Conservation (phyloP, 2,113 vertebrate species). For the Odocoileus virginianus region DNA sequence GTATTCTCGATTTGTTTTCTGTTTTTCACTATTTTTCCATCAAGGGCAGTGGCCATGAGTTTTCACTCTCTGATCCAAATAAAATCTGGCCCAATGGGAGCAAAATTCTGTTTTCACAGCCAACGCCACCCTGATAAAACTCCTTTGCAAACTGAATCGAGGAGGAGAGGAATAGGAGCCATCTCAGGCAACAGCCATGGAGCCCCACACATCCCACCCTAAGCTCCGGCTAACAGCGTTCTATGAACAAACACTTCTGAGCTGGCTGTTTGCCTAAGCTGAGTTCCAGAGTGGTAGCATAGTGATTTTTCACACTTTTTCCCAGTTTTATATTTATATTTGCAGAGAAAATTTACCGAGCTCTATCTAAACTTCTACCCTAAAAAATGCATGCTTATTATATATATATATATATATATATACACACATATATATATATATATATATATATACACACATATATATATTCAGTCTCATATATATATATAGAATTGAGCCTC, state of each 20-base stretch:
- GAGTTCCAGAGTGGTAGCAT: background rate
- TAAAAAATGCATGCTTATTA: background rate
- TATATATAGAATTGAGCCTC: background rate
- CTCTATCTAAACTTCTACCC: background rate
- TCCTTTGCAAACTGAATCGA: background rate
- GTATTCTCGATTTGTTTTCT: background rate
- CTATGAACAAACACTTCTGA: background rate
- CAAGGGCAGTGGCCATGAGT: background rate
- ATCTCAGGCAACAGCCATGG: background rate
- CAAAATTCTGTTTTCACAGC: background rate
- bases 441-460: no score
- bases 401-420: background rate
- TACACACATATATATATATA: background rate
- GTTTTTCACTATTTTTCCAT: background rate
- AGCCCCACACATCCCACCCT: background rate
- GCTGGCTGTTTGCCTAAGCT: background rate
- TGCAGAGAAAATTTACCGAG: background rate
- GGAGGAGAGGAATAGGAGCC: background rate
- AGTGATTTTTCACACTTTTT: background rate
- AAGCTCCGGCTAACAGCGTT: background rate
- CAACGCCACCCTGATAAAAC: background rate
- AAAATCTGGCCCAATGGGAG: background rate
- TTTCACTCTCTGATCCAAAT: background rate
- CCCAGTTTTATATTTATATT: background rate
- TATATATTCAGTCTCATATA: background rate